Conservation (phyloP, 2,113 vertebrate genomes). For the Myotis davidii region DNA sequence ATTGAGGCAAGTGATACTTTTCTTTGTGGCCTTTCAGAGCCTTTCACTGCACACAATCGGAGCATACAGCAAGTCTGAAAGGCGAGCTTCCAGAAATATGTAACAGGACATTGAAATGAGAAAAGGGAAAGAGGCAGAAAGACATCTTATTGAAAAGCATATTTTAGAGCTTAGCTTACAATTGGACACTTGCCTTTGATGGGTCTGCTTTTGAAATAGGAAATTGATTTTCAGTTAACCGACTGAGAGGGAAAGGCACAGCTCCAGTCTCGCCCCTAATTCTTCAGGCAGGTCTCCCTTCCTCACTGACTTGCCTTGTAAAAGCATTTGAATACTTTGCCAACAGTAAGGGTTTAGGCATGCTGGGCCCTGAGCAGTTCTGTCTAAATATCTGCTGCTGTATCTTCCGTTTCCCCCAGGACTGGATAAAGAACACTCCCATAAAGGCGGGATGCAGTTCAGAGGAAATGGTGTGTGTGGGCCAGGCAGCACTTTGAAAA, state of each 20-base stretch:
- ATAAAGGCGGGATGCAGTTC: background rate
- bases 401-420: conserved; percentile 20
- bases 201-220: conserved; percentile 70
- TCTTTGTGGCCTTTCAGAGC: conserved; percentile 39
- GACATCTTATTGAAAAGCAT: conserved; percentile 72
- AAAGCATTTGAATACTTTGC: conserved; percentile 64
- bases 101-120: conserved; percentile 69
- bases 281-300: conserved; percentile 55
- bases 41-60: conserved; percentile 52
- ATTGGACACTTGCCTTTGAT: conserved; percentile 75
- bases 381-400: background rate
- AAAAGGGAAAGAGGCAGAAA: conserved; percentile 53
- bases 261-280: conserved; percentile 33
- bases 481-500: background rate
- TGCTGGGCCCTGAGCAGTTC: background rate
- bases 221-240: conserved; percentile 78
- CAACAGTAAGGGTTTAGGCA: conserved; percentile 11
- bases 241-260: conserved; percentile 58
- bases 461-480: background rate
- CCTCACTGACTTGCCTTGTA: background rate
- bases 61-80: conserved; percentile 11
- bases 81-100: conserved; percentile 49
- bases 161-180: conserved; percentile 61
- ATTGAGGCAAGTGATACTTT: conserved; percentile 59
- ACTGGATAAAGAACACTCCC: background rate